A percentile compares a stretch with the other conserved stretches of the same genome.
Conservation (phyloP, 2,797 vertebrate genomes). For the Xenopus petersii region DNA sequence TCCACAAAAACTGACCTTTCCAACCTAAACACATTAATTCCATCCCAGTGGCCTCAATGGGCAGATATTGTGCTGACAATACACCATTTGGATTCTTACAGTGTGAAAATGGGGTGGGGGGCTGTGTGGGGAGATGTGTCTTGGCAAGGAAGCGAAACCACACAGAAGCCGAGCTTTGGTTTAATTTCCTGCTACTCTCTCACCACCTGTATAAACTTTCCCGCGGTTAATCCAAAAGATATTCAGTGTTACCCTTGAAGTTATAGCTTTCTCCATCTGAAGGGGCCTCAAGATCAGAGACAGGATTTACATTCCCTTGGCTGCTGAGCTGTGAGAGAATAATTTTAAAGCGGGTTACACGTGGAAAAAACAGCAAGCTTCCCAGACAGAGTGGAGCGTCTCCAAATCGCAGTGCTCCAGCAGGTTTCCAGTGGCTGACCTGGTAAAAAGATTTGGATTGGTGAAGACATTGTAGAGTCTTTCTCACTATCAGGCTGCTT, state of each 20-base stretch:
- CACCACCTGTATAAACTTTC: constrained; percentile 47
- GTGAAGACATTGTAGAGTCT: not conserved
- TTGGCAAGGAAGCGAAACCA: constrained; percentile 36
- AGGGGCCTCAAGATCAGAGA: constrained; percentile 32
- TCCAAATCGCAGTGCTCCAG: constrained; percentile 14
- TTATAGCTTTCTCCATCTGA: constrained; percentile 29
- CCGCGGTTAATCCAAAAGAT: constrained; percentile 46
- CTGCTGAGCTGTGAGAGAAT: constrained; percentile 32
- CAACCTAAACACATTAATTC: constrained; percentile 46
- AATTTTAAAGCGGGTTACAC: constrained; percentile 24
- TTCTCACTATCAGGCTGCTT: too few species aligned
- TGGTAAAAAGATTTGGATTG: not conserved
- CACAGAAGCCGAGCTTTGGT: constrained; percentile 45
- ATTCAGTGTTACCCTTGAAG: constrained; percentile 39
- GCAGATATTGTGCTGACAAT: constrained; percentile 45
- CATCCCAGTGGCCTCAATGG: constrained; percentile 37
- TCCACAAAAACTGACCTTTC: constrained; percentile 47
- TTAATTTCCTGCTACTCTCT: constrained; percentile 47
- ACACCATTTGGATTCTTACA: constrained; percentile 31
- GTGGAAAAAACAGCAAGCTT: constrained; percentile 26
- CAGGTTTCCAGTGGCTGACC: constrained; percentile 8
- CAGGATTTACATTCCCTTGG: constrained; percentile 33
- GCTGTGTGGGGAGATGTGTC: constrained; percentile 16
- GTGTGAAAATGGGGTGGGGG: constrained; percentile 21
- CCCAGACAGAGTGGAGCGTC: constrained; percentile 24